Conservation (phyloP, 2,113 vertebrate species). For the Hippocampus mohnikei region DNA sequence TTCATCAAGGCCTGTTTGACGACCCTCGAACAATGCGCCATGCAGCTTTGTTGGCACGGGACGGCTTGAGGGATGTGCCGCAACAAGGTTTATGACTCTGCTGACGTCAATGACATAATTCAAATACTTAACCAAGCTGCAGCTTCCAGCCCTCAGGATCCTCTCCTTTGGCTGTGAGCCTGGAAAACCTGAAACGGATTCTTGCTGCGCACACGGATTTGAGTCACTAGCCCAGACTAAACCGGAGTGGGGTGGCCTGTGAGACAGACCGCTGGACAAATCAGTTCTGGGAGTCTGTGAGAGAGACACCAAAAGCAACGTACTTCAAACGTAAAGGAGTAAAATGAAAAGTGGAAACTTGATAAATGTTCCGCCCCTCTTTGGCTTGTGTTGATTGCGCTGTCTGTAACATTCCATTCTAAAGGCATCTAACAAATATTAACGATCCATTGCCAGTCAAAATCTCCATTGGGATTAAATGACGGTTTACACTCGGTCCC, state of each 20-base stretch:
- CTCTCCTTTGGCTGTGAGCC: constrained; percentile 63
- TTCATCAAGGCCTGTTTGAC: constrained; percentile 67
- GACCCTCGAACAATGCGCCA: constrained; percentile 74
- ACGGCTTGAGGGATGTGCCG: constrained; percentile 81
- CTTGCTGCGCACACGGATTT: constrained; percentile 49
- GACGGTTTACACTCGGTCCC: neutral
- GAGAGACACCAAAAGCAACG: neutral
- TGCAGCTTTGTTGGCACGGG: constrained; percentile 83
- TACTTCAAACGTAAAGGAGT: neutral
- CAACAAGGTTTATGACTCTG: constrained; percentile 93
- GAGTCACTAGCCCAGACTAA: constrained; percentile 37
- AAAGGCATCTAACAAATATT: neutral
- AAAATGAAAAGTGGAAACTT: neutral
- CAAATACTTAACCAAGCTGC: constrained; percentile 95
- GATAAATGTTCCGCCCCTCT: too few relatives aligned
- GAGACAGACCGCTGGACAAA: constrained; percentile 16
- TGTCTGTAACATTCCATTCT: neutral
- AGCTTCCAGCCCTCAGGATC: constrained; percentile 81
- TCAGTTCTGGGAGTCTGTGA: constrained; percentile 9
- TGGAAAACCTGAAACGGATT: constrained; percentile 79
- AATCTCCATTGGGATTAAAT: neutral
- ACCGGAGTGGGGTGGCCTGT: constrained; percentile 20
- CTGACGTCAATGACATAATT: constrained; percentile 99
- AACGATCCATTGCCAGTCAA: neutral
- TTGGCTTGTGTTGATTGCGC: too few relatives aligned